Evolutionary conservation across 2,888 invertebrate genomes (phyloP).

Genomic region (Mylabris sibirica): DNA sequence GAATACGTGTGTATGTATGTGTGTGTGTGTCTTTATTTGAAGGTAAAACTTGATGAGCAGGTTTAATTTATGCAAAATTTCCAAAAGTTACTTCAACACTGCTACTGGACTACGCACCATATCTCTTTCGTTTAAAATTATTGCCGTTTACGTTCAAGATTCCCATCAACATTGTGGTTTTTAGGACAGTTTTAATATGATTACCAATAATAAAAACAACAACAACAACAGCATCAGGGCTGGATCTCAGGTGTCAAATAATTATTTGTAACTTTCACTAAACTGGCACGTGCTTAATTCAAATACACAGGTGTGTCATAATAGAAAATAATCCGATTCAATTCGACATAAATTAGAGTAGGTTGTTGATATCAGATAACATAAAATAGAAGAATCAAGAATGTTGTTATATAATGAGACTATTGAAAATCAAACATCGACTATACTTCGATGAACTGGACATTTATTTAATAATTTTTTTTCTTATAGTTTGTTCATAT

Average conservation of each 20-base stretch:
- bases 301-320: conserved; percentile 29
- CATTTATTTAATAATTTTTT: background rate
- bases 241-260: conserved; percentile 17
- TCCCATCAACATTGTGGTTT: no score
- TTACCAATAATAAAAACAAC: background rate
- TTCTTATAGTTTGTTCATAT: background rate
- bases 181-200: background rate
- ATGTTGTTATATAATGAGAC: conserved; percentile 9
- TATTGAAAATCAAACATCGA: background rate
- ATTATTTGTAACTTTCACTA: conserved; percentile 33
- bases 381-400: background rate
- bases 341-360: conserved; percentile 27
- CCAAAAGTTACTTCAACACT: conserved; percentile 30
- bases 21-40: background rate
- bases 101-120: conserved; percentile 31
- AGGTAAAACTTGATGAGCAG: conserved; percentile 39
- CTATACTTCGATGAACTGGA: background rate
- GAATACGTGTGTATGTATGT: background rate
- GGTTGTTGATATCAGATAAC: conserved; percentile 20
- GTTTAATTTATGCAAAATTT: conserved; percentile 44
- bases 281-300: conserved; percentile 24
- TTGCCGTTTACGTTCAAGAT: background rate
- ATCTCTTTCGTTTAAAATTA: conserved; percentile 1
- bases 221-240: background rate
- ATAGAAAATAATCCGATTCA: conserved; percentile 30